Evolutionary conservation across 2,888 invertebrate genomes (phyloP).

Genomic region (Caenorhabditis wallacei): DNA sequence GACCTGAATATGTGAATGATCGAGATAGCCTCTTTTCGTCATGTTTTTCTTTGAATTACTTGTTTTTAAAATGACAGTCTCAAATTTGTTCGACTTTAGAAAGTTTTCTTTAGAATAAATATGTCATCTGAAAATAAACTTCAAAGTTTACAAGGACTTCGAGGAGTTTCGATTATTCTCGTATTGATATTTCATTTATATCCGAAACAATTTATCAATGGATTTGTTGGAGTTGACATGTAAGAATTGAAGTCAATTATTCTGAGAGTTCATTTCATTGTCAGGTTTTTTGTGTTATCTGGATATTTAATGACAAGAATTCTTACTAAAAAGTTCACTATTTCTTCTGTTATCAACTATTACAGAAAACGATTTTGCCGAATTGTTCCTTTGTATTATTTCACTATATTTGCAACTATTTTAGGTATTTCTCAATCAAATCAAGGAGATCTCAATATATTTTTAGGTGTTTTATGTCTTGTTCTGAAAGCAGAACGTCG

Average conservation of each 20-base stretch:
- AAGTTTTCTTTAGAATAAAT: no score
- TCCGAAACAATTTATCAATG: slow-evolving; percentile 51
- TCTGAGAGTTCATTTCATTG: not conserved
- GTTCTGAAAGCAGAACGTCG: slow-evolving; percentile 36
- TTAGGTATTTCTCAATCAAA: slow-evolving; percentile 11
- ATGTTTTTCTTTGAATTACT: slow-evolving; percentile 3
- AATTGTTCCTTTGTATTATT: slow-evolving; percentile 57
- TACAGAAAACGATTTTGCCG: slow-evolving; percentile 57
- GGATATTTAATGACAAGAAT: slow-evolving; percentile 62
- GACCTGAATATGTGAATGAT: slow-evolving; percentile 10
- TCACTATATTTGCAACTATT: slow-evolving; percentile 39
- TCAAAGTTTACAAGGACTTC: slow-evolving; percentile 57
- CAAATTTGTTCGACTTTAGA: no score
- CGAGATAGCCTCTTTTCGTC: not conserved
- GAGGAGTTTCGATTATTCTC: slow-evolving; percentile 50
- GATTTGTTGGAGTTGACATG: slow-evolving; percentile 69
- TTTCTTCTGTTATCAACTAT: slow-evolving; percentile 21
- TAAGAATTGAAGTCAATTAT: slow-evolving; percentile 1
- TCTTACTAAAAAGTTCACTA: slow-evolving; percentile 20
- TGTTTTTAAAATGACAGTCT: no score
- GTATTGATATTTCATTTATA: slow-evolving; percentile 62
- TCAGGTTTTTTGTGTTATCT: slow-evolving; percentile 65
- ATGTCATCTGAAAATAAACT: slow-evolving; percentile 30
- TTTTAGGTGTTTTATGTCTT: slow-evolving; percentile 15
- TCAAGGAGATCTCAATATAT: no score